Conservation (phyloP, 1,140 invertebrate genomes). For the Calycopis cecrops region DNA sequence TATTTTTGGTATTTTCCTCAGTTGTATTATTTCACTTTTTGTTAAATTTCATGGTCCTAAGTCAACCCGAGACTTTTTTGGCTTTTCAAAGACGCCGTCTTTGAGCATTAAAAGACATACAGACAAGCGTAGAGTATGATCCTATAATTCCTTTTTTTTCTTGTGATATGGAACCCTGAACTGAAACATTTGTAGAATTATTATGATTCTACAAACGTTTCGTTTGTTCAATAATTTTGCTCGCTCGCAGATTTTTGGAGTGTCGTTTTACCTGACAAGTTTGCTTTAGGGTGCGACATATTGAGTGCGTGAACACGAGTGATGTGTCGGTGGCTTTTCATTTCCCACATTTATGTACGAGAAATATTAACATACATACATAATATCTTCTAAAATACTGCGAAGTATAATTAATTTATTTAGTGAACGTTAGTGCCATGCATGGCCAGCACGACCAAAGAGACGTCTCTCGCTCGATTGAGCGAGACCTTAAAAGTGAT, state of each 20-base stretch:
- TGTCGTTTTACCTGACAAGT: conserved; percentile 4
- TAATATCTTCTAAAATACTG: no score
- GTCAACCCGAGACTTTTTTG: neutral
- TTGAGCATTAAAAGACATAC: no score
- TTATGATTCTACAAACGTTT: no score
- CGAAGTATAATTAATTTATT: no score
- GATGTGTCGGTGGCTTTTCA: neutral
- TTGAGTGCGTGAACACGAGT: conserved; percentile 3
- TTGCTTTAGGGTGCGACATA: neutral
- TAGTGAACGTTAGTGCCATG: no score
- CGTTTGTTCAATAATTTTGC: neutral
- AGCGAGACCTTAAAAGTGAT: no score
- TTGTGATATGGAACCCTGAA: neutral
- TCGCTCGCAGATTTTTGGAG: neutral
- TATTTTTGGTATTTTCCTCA: neutral
- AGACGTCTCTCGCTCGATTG: no score
- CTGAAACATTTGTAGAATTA: neutral
- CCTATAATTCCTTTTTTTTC: no score
- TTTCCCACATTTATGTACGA: no score
- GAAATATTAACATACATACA: no score
- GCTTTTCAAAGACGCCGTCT: neutral
- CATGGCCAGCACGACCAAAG: no score
- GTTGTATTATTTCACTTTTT: neutral
- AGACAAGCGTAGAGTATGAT: neutral
- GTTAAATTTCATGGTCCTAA: neutral